A percentile compares a stretch with the other conserved stretches of the same genome.
These are phyloP conservation scores for Hypotaenidia philippensis DNA, from an alignment of 2,797 vertebrate species.

Conservation along the genomic window DNA sequence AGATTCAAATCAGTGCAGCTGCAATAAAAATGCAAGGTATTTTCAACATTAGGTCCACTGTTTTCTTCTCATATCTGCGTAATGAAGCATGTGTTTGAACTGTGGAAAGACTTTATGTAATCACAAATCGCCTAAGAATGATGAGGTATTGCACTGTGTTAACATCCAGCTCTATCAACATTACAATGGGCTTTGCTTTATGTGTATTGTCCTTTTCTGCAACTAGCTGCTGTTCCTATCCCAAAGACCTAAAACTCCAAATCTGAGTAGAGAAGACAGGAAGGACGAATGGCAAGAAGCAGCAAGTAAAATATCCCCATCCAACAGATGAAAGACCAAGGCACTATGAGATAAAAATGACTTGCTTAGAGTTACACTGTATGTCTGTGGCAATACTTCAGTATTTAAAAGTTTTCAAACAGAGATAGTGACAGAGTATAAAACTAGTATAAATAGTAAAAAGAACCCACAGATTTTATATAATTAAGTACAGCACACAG, in stretches of 20 bases:
- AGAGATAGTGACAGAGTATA: background rate
- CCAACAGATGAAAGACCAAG: background rate
- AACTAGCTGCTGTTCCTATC: background rate
- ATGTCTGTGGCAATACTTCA: background rate
- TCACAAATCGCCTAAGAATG: background rate
- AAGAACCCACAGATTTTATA: background rate
- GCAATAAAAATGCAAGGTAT: background rate
- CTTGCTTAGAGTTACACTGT: background rate
- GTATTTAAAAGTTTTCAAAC: background rate
- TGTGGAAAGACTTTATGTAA: background rate
- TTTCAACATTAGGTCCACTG: background rate
- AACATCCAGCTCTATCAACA: background rate
- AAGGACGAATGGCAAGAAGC: background rate
- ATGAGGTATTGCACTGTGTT: background rate
- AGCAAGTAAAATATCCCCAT: background rate
- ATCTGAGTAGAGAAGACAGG: background rate
- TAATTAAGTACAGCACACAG: background rate
- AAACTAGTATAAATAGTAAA: background rate
- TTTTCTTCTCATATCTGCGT: background rate
- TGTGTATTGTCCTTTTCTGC: background rate
- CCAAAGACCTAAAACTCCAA: background rate
- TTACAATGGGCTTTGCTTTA: background rate
- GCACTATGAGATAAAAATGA: background rate
- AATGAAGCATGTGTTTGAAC: background rate
- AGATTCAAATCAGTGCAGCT: background rate